A percentile compares a stretch with the other conserved stretches of the same genome.
Evolutionary conservation across 2,797 vertebrate species (phyloP).

Genomic region (Spinus pinus): DNA sequence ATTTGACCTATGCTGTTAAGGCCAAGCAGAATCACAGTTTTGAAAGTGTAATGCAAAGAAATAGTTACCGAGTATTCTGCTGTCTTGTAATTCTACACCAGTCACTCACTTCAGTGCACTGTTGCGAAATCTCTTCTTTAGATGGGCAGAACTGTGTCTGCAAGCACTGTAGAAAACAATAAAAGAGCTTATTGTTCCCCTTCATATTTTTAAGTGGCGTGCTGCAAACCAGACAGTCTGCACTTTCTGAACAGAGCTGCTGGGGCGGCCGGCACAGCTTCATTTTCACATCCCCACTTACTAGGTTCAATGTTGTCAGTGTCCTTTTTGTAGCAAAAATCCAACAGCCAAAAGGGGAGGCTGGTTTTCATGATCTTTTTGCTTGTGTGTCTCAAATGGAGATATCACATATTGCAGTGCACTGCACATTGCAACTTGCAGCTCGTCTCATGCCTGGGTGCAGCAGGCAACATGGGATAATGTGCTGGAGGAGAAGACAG

Average conservation of each 20-base stretch:
- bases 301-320: accelerated
- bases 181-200: slow-evolving; percentile 19
- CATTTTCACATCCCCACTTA: neutral
- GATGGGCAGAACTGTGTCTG: neutral
- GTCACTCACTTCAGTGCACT: neutral
- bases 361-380: neutral
- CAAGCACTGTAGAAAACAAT: neutral
- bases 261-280: neutral
- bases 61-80: neutral
- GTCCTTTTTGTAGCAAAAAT: neutral
- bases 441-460: neutral
- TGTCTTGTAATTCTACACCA: slow-evolving; percentile 39
- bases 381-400: neutral
- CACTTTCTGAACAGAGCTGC: neutral
- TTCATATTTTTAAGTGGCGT: neutral
- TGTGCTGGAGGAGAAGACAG: slow-evolving; percentile 32
- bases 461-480: neutral
- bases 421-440: neutral
- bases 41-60: slow-evolving; percentile 34
- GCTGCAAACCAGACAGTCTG: neutral
- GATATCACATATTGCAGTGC: neutral
- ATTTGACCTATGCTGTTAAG: slow-evolving; percentile 4
- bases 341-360: neutral
- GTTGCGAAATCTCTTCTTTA: neutral
- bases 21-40: neutral